phyloP scores from a whole-genome alignment of 1,140 invertebrate genomes.

The Gonatopus flavifemur region DNA sequence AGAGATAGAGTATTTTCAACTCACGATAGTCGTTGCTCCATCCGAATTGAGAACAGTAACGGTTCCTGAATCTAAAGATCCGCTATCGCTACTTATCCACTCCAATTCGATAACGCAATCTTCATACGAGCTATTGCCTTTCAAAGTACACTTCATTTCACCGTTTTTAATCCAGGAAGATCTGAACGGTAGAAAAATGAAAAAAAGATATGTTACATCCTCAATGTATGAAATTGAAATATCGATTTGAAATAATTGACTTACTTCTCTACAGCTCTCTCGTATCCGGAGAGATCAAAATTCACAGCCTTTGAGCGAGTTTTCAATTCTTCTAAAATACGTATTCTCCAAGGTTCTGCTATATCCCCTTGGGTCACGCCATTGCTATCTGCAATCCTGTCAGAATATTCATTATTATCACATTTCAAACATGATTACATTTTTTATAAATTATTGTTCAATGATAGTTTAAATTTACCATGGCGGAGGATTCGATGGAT shows the following conservation, averaged over 20 bases:
- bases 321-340: constrained; percentile 72
- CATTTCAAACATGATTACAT: too few relatives aligned
- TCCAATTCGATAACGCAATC: constrained; percentile 81
- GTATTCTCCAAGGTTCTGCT: constrained; percentile 73
- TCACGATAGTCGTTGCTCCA: constrained; percentile 71
- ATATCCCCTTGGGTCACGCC: constrained; percentile 64
- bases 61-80: constrained; percentile 69
- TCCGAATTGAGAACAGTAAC: constrained; percentile 76
- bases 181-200: constrained; percentile 44
- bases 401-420: not conserved
- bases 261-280: constrained; percentile 74
- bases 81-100: constrained; percentile 66
- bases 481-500: constrained; percentile 70
- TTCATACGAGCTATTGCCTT: constrained; percentile 63
- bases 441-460: too few relatives aligned
- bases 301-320: constrained; percentile 57
- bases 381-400: constrained; percentile 62
- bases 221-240: not conserved
- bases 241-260: constrained; percentile 7
- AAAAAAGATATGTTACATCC: not conserved
- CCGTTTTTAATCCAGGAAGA: constrained; percentile 82
- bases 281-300: constrained; percentile 63
- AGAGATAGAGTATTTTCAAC: constrained; percentile 33
- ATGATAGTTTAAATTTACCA: constrained; percentile 61
- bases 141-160: constrained; percentile 70